Base-by-base conservation (phyloP, 1,140 invertebrate genomes). In the Lordiphosa collinella region DNA sequence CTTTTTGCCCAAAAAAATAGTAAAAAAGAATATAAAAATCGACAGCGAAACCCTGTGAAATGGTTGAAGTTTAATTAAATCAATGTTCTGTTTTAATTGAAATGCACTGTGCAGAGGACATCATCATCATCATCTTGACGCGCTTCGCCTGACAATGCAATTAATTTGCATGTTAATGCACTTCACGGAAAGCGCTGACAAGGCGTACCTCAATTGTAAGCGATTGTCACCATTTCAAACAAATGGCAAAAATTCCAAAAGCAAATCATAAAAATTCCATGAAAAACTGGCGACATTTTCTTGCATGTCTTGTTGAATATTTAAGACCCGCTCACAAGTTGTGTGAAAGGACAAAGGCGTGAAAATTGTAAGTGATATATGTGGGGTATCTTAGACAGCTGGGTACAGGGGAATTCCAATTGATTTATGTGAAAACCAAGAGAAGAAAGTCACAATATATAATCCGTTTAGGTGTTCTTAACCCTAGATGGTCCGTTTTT, bases 61-160 rank as follows among this genome's bases (percentile, higher is more conserved):
- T 41, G 9, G 18, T 18, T 32, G 49, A 76, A 82, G 76, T 76
- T 72, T 76, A 82, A 82, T 82, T 76, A 76, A 82, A 76, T 68
- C 76, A 82, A 84, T 72, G 58, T 72, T 69, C 70, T 70, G 78
- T 71, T 70, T 80, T 75, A 80, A 82, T 80, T 82, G 60, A 75
- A 80, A 61, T 35, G 47, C 57, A 37, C 32, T 56, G 34, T 41
- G 25, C 9, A 22, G 13, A 11, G 41, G 18, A 38, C 44, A 31
- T 49, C 40, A 16, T 38, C 53, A 67, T 64, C 38, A 16, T 25
- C 62, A 76, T 66, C 61, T 58, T 56, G 47, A 14, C 51, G 37
- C 38, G 38, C 46, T 29, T 51, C 53, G 37, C 14, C 32, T 11
- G 22, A 16, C 62, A 58, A 67, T 50, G 53, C 63, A 67, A 67